Base-by-base conservation (phyloP, 2,888 invertebrate genomes). In the Athetis lepigone region DNA sequence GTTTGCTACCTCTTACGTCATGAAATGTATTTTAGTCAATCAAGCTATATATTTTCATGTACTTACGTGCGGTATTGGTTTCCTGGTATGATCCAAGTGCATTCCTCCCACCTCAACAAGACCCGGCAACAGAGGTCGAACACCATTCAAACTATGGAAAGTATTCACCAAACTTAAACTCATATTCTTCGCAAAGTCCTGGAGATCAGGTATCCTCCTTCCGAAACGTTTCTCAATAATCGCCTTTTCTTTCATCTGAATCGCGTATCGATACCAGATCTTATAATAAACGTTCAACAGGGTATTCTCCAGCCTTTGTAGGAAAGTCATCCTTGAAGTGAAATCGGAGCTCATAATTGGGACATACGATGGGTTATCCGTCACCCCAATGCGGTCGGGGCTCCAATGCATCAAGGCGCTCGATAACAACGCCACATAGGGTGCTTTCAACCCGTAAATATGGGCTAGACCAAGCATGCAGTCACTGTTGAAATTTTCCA, bases 91-190 rank as follows among this genome's bases (percentile, higher is more conserved):
- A 33, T 90, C 90, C 43, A 96, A 89, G 80, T 96, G 96, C 86
- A 96, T 93, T 0, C 96, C 97, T 8, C 96, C 96, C 11, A 96
- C 94, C 89, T 96, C 97, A 9, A 97, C 90, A 0, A 96, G 86
- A 19, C 95, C 96, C 0, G 96, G 96, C 0, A 96, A 80, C 2
- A 91, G 78, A 0, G 97, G 96, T 19, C 94, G 92, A 1, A 95
- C 93, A 0, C 96, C 96, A 60, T 95, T 95, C 40, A 96, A 79
- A 1, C 96, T 94, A 68, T 96, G 96, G 80, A 96, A 96, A 6
- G 96, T 95, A 79, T 97, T 97, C 5, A 96, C 88, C 37, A 97
- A 80, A 68, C 96, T 81, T 51, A 96, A 80, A 0, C 95, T 95
- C 0, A 95, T 90, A 55, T 96, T 95, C 45, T 88, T 93, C 0